Base-by-base conservation (phyloP, 2,888 invertebrate genomes). In the Oscheius sp. region DNA sequence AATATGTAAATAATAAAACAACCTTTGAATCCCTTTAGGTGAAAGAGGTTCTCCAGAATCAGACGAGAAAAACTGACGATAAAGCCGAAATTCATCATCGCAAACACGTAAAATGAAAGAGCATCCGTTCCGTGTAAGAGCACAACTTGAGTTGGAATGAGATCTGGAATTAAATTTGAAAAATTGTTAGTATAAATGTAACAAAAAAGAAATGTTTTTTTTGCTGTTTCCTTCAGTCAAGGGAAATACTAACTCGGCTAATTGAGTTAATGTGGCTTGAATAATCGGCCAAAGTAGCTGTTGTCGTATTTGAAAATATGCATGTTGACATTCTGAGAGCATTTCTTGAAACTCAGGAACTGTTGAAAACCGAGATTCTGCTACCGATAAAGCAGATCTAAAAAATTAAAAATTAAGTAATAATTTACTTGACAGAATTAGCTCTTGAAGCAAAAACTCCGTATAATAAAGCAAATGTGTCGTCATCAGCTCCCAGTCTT, bases 1-100 rank as follows among this genome's bases (percentile, higher is more conserved):
- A 17, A 20, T 12, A 12, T 22, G 5, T 22, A 8, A 47, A 24
- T 22, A 41, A 41, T 17, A 41, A 12, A 6, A 47, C 22, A 32
- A 51, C 54, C 64, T 54, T 14, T 33, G 36, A 6, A 32, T 50
- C 9, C 51, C 54, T 41, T 51, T 54, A 17, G 64, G 64, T 4
- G 64, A 64, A 9, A 54, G 17, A 2, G 64, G 51, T 14, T 64
- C 64, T 20, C 64, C 64, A 2, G 38, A 6, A 30, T 57, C 70
- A 89, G 89, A 89, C 0, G 90, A 89, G 86, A 97, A 97, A 87
- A 96, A 95, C 86, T 95, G 94, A 74, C 91, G 90, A 87, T 92
- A 97, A 2, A 98, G 89, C 74, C 93, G 91, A 82, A 93, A 91
- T 87, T 98, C 97, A 87, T 98, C 97, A 80, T 94, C 91, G 77